Evolutionary conservation across 2,888 invertebrate species (phyloP), one percentile per base, ranked within the genome.

Genomic region (Cryptocephalus primarius): DNA sequence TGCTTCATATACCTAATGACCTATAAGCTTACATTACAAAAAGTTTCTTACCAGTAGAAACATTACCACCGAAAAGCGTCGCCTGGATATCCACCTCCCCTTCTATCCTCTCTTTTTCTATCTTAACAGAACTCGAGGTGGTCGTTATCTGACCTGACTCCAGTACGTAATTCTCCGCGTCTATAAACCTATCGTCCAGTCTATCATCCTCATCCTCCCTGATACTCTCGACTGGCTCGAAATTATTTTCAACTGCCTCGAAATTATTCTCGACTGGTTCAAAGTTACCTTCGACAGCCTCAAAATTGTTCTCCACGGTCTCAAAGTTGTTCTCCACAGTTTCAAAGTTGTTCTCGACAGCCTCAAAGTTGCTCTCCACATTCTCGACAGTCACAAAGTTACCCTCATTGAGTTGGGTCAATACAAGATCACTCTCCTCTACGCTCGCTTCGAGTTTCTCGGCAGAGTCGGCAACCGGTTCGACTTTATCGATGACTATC

Each of bases 81-180:
- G 67, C 65, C 49, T 68, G 65, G 43, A 71, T 65, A 50, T 70
- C 69, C 9, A 65, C 66, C 13, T 47, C 60, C 48, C 51, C 66
- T n/a, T 47, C 59, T 47, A 50, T 51, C 51, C 47, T 59, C 56
- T 64, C 63, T 43, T 60, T 60, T 39, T 61, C 60, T 22, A 33
- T 43, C 47, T 46, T 56, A 13, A 32, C 42, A 33, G 59, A 61
- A 32, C 46, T 49, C 1, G 54, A 50, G 4, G 55, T 43, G 8
- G 66, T 58, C 36, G 71, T 65, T 45, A 75, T 74, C 58, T 75
- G 74, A 43, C 78, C 77, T 9, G 82, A 82, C 65, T 83, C 82
- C 55, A 85, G 70, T 46, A 85, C 83, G 61, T 84, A 85, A 61
- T 82, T 85, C 62, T 86, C 85, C n/a, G 85, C 85, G 72, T 86